Base-by-base conservation (phyloP, 2,888 invertebrate genomes). In the Amblyjoppa fuscipennis region DNA sequence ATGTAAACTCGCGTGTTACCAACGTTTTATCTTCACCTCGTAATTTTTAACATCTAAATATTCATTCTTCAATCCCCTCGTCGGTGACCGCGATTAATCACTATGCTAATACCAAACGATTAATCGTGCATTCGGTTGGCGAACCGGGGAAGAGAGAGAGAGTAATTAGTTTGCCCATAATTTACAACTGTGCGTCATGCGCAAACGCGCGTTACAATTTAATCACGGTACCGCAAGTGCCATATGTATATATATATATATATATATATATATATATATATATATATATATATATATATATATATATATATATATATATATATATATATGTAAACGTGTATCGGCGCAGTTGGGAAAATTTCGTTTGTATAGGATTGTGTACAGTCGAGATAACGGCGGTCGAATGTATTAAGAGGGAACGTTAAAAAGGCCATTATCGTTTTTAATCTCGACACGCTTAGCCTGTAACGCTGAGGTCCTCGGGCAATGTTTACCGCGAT, bases 381-480 rank as follows among this genome's bases (percentile, higher is more conserved):
- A 77, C 51, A 49, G 11, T 56, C 53, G 34, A 38, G 34, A 73
- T 73, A 56, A 28, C 6, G 3, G 13, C 28, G 13, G n/a, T 51
- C 20, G 31, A 51, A 61, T 13, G 25, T 49, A 49, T 59, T 25
- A 79, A 49, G 34, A 61, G 1, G 56, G 49, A 51, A 28, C 28
- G 59, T 68, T 59, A 28, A 51, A 73, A 69, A 16, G 49, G 31
- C 34, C 16, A n/a, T 66, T 59, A 78, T 78, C 78, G n/a, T 41
- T 64, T 41, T 41, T 25, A 61, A 83, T 82, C 77, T 77, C 56
- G 53, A 31, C 76, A 56, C 38, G 56, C 53, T 56, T 68, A n/a
- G 34, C 34, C 31, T n/a, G 45, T 31, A 31, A 59, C 9, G 25
- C 13, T 51, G 13, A 49, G 64, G 75, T 64, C 31, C 64, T 49